A percentile compares a stretch with the other conserved stretches of the same genome.
phyloP scores from a whole-genome alignment of 2,113 vertebrate genomes.

The Antigone vipio region DNA sequence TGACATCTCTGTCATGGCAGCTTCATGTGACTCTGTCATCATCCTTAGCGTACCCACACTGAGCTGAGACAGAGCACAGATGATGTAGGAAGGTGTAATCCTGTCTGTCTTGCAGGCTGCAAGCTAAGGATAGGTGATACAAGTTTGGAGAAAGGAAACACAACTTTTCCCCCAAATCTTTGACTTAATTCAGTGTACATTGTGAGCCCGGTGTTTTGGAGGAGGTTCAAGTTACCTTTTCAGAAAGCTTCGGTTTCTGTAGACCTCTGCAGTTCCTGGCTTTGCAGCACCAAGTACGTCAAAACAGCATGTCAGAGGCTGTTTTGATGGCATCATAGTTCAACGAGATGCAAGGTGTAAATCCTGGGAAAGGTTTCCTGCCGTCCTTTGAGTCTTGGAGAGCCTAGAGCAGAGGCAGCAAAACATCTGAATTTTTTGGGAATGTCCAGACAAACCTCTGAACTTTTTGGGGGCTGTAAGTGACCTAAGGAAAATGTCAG shows the following conservation, averaged over 20 bases:
- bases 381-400: background rate
- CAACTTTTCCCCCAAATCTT: background rate
- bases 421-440: background rate
- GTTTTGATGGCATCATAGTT: background rate
- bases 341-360: background rate
- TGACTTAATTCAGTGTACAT: background rate
- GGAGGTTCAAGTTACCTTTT: background rate
- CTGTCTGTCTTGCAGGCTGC: background rate
- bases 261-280: background rate
- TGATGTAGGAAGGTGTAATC: background rate
- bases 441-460: background rate
- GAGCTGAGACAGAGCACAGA: background rate
- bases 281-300: background rate
- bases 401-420: background rate
- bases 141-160: background rate
- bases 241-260: background rate
- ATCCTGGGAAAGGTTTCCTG: background rate
- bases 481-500: background rate
- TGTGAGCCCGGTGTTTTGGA: background rate
- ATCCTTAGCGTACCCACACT: background rate
- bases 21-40: background rate
- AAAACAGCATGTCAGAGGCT: background rate
- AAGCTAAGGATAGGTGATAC: background rate
- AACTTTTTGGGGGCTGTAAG: fast-evolving
- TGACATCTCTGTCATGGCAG: background rate